These are phyloP conservation scores for Lithosia quadra DNA, from an alignment of 2,888 invertebrate genomes.

Conservation along the genomic window DNA sequence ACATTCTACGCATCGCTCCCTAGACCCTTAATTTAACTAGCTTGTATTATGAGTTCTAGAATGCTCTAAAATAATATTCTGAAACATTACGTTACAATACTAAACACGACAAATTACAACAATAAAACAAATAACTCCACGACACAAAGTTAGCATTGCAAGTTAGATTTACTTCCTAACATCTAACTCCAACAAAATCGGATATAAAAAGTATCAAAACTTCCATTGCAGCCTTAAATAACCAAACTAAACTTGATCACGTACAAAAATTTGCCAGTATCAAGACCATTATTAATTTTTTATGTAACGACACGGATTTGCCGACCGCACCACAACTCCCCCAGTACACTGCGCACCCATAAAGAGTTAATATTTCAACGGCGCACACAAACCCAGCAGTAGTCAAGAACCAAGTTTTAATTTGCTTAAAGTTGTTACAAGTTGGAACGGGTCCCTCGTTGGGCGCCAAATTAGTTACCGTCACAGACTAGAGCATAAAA, in stretches of 20 bases:
- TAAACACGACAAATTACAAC: too few relatives aligned
- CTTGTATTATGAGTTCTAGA: too few relatives aligned
- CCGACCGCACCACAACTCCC: constrained; percentile 66
- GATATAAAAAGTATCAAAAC: constrained; percentile 47
- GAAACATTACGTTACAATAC: too few relatives aligned
- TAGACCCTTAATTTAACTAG: too few relatives aligned
- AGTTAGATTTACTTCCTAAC: constrained; percentile 22
- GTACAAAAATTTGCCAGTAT: constrained; percentile 68
- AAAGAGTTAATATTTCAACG: constrained; percentile 86
- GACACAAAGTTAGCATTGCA: not conserved
- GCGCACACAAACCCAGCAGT: constrained; percentile 81
- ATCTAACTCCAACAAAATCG: constrained; percentile 32
- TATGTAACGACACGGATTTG: constrained; percentile 73
- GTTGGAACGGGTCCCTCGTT: constrained; percentile 83
- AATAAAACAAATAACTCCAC: not conserved
- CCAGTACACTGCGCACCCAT: constrained; percentile 79
- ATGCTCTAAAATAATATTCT: too few relatives aligned
- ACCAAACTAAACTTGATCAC: constrained; percentile 64
- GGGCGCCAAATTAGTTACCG: constrained; percentile 84
- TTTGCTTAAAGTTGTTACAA: constrained; percentile 86
- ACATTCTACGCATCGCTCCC: too few relatives aligned
- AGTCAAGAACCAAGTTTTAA: constrained; percentile 84
- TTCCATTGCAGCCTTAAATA: constrained; percentile 58
- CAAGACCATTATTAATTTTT: constrained; percentile 76
- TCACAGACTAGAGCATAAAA: constrained; percentile 62